Percentiles rank a stretch among this genome's conserved stretches.
These are phyloP conservation scores for Hapalemur alaotrensis DNA, from an alignment of 2,797 vertebrate species.

Conservation along the genomic window DNA sequence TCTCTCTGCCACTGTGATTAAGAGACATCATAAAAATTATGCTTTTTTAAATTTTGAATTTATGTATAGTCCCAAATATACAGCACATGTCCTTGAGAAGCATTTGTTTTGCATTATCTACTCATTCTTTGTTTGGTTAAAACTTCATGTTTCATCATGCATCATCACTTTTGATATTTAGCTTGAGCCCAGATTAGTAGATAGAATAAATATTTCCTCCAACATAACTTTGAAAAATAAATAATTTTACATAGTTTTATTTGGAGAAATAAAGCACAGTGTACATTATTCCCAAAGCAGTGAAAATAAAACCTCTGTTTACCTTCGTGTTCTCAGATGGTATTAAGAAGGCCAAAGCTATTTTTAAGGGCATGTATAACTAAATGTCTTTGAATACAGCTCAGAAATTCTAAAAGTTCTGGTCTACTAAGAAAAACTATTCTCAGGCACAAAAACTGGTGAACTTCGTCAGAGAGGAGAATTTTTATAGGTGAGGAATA, in stretches of 20 bases:
- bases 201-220: conserved; percentile 52
- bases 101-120: background rate
- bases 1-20: background rate
- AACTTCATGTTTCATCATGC: background rate
- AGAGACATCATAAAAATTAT: background rate
- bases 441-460: background rate
- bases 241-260: conserved; percentile 44
- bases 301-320: conserved; percentile 49
- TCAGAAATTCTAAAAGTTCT: conserved; percentile 16
- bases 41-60: background rate
- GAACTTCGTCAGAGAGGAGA: background rate
- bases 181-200: conserved; percentile 25
- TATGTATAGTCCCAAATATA: background rate
- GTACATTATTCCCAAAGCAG: conserved; percentile 41
- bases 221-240: conserved; percentile 56
- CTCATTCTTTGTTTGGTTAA: conserved; percentile 47
- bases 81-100: background rate
- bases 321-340: conserved; percentile 18
- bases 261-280: conserved; percentile 48
- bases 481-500: conserved; percentile 1
- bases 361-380: conserved; percentile 37
- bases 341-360: conserved; percentile 40
- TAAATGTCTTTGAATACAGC: conserved; percentile 36
- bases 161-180: conserved; percentile 70
- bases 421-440: background rate